Percentiles rank a stretch among this genome's conserved stretches.
These are phyloP conservation scores for Podotricha telesiphe DNA, from an alignment of 2,888 invertebrate species.

Conservation along the genomic window DNA sequence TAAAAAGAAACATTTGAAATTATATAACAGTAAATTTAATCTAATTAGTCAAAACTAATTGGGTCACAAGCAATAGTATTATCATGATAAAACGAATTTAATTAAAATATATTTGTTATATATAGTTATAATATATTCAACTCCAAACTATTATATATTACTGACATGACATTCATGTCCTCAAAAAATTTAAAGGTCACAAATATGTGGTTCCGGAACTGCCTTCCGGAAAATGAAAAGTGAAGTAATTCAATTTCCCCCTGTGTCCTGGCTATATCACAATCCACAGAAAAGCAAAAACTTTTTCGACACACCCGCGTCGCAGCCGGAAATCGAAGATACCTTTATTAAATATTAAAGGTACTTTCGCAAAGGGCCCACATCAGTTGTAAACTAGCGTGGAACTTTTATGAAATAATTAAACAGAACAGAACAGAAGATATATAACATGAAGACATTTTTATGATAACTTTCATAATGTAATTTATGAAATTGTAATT, in stretches of 20 bases:
- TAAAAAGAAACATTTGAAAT: too few species aligned
- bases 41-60: background rate
- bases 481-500: background rate
- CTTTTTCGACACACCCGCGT: constrained; percentile 55
- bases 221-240: constrained; percentile 57
- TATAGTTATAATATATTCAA: background rate
- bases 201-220: constrained; percentile 51
- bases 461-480: background rate
- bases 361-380: constrained; percentile 46
- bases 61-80: background rate
- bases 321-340: constrained; percentile 27
- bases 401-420: constrained; percentile 22
- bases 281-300: constrained; percentile 59
- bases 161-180: constrained; percentile 34
- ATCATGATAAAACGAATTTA: background rate
- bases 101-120: too few species aligned
- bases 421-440: background rate
- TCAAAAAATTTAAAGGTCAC: constrained; percentile 42
- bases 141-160: background rate
- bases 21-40: background rate
- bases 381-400: constrained; percentile 35
- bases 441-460: background rate
- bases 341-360: constrained; percentile 59
- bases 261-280: constrained; percentile 53
- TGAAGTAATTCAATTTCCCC: constrained; percentile 69